Evolutionary conservation across 2,888 invertebrate species (phyloP).

Genomic region (Diploptera punctata): DNA sequence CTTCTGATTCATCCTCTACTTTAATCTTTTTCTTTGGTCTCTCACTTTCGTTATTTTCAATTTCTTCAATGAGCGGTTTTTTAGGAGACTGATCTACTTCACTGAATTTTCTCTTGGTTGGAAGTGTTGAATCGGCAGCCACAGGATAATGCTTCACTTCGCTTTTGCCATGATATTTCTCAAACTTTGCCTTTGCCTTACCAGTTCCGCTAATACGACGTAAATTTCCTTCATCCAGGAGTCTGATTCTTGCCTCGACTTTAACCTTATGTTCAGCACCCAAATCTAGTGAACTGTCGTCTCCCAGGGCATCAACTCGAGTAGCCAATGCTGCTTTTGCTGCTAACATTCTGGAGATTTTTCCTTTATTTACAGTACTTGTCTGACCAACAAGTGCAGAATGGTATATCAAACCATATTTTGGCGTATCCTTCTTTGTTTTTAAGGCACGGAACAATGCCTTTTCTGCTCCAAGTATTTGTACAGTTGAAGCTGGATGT

Average conservation of each 20-base stretch:
- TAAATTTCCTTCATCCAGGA: constrained; percentile 87
- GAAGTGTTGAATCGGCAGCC: constrained; percentile 83
- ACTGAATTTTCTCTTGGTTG: constrained; percentile 60
- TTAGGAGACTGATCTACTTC: constrained; percentile 61
- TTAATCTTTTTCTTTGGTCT: constrained; percentile 51
- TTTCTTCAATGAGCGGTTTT: constrained; percentile 53
- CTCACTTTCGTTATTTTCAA: constrained; percentile 46
- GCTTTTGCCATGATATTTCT: constrained; percentile 90
- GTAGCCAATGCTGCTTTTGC: constrained; percentile 94
- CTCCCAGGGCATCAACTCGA: constrained; percentile 95
- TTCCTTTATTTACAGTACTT: constrained; percentile 90
- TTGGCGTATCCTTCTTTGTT: constrained; percentile 97
- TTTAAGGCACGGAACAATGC: constrained; percentile 96
- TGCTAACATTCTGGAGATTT: constrained; percentile 93
- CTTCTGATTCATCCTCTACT: constrained; percentile 39
- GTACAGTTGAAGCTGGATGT: constrained; percentile 96
- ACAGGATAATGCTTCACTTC: constrained; percentile 82
- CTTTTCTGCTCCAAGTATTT: constrained; percentile 98
- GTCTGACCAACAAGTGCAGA: constrained; percentile 91
- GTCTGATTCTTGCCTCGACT: constrained; percentile 77
- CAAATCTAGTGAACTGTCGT: constrained; percentile 77
- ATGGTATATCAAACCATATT: constrained; percentile 98
- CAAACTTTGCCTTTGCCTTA: constrained; percentile 87
- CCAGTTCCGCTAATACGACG: constrained; percentile 86
- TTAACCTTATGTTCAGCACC: constrained; percentile 91